Evolutionary conservation across 2,113 vertebrate genomes (phyloP).

Genomic region (Panthera tigris): DNA sequence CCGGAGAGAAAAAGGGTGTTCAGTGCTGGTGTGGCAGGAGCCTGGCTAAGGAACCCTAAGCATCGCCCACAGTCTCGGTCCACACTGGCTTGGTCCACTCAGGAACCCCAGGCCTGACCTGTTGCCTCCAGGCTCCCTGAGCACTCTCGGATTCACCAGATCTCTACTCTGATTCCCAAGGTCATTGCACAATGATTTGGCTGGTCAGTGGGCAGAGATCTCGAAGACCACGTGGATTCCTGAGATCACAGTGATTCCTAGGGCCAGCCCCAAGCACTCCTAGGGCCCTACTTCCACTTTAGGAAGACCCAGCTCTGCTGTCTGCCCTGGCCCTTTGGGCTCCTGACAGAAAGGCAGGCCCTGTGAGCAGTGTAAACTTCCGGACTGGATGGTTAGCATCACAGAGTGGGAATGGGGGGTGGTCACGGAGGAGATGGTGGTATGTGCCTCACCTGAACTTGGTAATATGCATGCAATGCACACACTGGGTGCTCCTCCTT

Average conservation of each 20-base stretch:
- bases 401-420: neutral
- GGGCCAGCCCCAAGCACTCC: neutral
- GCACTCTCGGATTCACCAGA: neutral
- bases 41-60: neutral
- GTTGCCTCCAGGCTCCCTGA: neutral
- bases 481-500: neutral
- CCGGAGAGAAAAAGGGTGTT: neutral
- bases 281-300: neutral
- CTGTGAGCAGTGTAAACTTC: neutral
- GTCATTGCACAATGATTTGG: neutral
- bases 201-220: neutral
- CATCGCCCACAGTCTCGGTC: neutral
- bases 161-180: neutral
- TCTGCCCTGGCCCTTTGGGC: neutral
- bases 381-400: neutral
- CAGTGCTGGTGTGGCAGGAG: neutral
- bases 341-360: neutral
- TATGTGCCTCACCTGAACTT: neutral
- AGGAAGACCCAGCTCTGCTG: neutral
- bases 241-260: neutral
- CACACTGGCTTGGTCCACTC: neutral
- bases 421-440: accelerated
- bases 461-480: neutral
- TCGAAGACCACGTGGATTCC: neutral
- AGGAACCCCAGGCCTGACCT: neutral